A percentile compares a stretch with the other conserved stretches of the same genome.
These are phyloP conservation scores for Poeciliopsis prolifica DNA, from an alignment of 2,113 vertebrate genomes.

Conservation along the genomic window DNA sequence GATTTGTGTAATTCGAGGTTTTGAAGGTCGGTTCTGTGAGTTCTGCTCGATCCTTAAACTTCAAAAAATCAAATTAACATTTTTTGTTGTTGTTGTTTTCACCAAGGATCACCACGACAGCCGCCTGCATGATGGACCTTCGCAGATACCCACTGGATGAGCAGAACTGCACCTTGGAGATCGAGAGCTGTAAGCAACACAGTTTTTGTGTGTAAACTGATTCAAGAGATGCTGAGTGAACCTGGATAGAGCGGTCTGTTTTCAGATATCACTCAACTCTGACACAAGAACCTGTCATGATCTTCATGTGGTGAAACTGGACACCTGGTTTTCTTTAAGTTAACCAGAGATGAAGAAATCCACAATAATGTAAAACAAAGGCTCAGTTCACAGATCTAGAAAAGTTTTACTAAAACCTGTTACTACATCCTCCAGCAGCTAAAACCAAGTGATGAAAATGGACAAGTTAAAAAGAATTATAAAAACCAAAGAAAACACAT, in stretches of 20 bases:
- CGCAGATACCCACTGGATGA: slow-evolving; percentile 92
- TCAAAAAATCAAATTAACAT: background rate
- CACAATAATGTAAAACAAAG: background rate
- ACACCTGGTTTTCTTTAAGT: background rate
- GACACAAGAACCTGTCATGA: background rate
- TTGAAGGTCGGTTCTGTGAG: background rate
- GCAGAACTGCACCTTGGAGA: slow-evolving; percentile 94
- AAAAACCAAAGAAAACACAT: too few species aligned
- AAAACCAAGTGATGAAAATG: too few species aligned
- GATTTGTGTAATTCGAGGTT: background rate
- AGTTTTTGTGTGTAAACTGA: background rate
- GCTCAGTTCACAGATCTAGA: background rate
- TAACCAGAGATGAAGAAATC: background rate
- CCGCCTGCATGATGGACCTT: slow-evolving; percentile 98
- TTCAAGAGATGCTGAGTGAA: background rate
- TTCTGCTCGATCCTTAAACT: too few species aligned
- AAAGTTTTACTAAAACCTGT: background rate
- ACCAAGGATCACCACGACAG: slow-evolving; percentile 91
- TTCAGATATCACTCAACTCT: background rate
- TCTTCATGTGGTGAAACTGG: background rate
- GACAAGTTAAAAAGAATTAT: too few species aligned
- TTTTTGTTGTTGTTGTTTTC: background rate
- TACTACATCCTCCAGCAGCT: too few species aligned
- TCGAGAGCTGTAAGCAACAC: slow-evolving; percentile 90
- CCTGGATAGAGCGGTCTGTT: background rate